Evolutionary conservation across 2,797 vertebrate genomes (phyloP).

Genomic region (Anguilla megastoma): DNA sequence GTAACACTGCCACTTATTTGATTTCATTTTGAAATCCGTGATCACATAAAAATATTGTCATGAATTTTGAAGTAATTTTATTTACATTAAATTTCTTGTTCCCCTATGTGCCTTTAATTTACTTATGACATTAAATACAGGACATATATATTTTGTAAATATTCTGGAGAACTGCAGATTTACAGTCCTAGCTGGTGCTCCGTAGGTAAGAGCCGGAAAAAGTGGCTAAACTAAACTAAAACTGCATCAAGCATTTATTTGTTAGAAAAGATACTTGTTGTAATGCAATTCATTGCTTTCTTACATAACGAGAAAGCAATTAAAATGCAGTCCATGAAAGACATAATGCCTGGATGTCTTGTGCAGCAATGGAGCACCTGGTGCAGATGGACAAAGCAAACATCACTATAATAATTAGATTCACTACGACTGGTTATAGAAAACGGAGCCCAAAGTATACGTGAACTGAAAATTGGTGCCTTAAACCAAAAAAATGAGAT

Average conservation of each 20-base stretch:
- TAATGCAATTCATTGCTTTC: neutral
- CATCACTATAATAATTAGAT: neutral
- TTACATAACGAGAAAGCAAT: no score
- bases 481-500: neutral
- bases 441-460: neutral
- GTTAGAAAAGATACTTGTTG: neutral
- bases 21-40: neutral
- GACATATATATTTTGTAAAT: neutral
- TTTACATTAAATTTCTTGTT: neutral
- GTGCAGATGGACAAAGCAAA: neutral
- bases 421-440: neutral
- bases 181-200: neutral
- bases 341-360: neutral
- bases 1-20: neutral
- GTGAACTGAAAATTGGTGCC: neutral
- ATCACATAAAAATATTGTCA: neutral
- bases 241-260: neutral
- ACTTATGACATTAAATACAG: neutral
- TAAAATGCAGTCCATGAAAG: no score
- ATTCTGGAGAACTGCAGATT: neutral
- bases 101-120: neutral
- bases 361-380: neutral
- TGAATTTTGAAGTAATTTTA: neutral
- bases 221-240: neutral
- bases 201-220: neutral